phyloP scores from a whole-genome alignment of 2,888 invertebrate species.

The Cataglyphis albicans region DNA sequence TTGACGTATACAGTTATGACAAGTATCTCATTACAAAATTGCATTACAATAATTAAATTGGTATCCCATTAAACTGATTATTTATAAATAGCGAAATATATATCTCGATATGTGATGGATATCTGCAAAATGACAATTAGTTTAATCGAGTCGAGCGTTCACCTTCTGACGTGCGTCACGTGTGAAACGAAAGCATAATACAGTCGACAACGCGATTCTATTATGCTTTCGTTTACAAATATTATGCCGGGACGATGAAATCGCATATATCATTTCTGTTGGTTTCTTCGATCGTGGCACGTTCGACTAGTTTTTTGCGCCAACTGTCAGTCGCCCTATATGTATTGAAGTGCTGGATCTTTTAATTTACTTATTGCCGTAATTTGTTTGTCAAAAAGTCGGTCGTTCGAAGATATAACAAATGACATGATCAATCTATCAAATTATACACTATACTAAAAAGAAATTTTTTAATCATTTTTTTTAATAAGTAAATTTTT shows the following conservation, averaged over 20 bases:
- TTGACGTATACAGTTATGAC: constrained; percentile 8
- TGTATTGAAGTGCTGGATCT: neutral
- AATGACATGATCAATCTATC: neutral
- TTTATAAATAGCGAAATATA: constrained; percentile 25
- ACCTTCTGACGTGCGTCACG: constrained; percentile 43
- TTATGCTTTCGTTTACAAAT: constrained; percentile 31
- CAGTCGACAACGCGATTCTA: constrained; percentile 1
- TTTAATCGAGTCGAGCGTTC: constrained; percentile 52
- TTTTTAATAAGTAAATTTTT: too few species aligned
- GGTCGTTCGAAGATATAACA: neutral
- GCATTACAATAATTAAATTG: constrained; percentile 51
- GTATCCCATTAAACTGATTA: constrained; percentile 51
- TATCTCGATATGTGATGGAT: constrained; percentile 40
- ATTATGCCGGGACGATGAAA: constrained; percentile 28
- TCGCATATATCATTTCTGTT: constrained; percentile 35
- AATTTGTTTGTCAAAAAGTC: neutral
- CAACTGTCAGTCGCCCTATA: constrained; percentile 5
- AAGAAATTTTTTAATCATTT: too few species aligned
- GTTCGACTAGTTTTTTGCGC: neutral
- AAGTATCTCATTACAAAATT: neutral
- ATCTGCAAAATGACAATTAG: constrained; percentile 45
- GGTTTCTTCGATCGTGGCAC: constrained; percentile 6
- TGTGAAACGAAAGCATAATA: constrained; percentile 38
- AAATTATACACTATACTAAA: neutral
- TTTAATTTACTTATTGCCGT: constrained; percentile 9